phyloP scores from a whole-genome alignment of 2,113 vertebrate genomes.

The Cephalopterus ornatus region DNA sequence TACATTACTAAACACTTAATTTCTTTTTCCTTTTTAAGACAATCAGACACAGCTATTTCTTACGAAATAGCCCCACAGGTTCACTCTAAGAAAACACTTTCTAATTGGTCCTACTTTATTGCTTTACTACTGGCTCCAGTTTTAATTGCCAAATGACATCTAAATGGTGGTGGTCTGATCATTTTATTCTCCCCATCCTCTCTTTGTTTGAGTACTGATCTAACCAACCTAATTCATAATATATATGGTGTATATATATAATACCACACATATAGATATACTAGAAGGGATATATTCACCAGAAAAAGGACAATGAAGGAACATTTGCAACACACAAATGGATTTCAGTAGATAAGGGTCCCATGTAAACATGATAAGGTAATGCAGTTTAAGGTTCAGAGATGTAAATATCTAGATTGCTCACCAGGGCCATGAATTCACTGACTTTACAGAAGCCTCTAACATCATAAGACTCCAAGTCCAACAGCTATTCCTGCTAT shows the following conservation, averaged over 20 bases:
- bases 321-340: neutral
- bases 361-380: neutral
- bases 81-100: neutral
- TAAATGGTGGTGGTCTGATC: neutral
- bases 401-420: neutral
- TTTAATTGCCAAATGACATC: neutral
- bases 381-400: neutral
- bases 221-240: neutral
- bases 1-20: neutral
- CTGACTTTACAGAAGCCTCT: neutral
- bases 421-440: neutral
- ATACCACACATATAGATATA: neutral
- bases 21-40: neutral
- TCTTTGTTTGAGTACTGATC: neutral
- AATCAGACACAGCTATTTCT: neutral
- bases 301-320: neutral
- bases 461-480: neutral
- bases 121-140: neutral
- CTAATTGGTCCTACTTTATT: neutral
- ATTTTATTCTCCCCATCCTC: neutral
- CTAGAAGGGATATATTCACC: neutral
- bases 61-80: neutral
- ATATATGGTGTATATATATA: too few relatives aligned
- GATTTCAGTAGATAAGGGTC: neutral
- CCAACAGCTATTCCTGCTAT: neutral